Conservation (phyloP, 2,888 invertebrate species). For the Harpalus rubripes region DNA sequence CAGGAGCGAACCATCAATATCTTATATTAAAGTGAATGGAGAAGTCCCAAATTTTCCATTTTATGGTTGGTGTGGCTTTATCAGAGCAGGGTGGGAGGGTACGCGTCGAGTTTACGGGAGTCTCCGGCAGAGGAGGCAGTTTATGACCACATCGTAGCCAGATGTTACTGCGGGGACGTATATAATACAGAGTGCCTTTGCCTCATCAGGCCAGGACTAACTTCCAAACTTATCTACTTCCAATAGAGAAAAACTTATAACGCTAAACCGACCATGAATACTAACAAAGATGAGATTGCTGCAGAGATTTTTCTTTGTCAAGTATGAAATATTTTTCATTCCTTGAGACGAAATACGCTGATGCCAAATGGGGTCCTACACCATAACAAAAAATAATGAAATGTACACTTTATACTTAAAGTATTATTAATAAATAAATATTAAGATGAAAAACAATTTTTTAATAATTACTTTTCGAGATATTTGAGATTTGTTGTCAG, state of each 20-base stretch:
- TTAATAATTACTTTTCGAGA: no score
- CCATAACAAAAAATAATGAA: no score
- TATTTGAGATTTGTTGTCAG: no score
- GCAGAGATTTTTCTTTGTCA: background rate
- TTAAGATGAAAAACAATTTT: no score
- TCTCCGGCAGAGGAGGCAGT: conserved; percentile 47
- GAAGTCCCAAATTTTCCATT: conserved; percentile 72
- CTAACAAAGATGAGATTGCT: background rate
- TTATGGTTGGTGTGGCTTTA: conserved; percentile 74
- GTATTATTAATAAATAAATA: no score
- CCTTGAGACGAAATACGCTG: background rate
- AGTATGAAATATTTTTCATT: background rate
- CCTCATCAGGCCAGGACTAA: conserved; percentile 27
- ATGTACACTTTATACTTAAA: no score
- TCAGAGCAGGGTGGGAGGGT: conserved; percentile 69
- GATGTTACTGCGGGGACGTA: conserved; percentile 66
- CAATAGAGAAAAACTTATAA: background rate
- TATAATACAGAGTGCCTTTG: conserved; percentile 42
- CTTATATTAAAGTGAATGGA: conserved; percentile 63
- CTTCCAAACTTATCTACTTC: conserved; percentile 1
- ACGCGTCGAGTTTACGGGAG: conserved; percentile 69
- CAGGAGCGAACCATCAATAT: conserved; percentile 61
- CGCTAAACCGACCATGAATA: background rate
- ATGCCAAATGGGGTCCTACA: background rate
- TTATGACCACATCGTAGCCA: conserved; percentile 67